Base-by-base conservation (phyloP, 2,113 vertebrate genomes). In the Tachysurus vachellii region DNA sequence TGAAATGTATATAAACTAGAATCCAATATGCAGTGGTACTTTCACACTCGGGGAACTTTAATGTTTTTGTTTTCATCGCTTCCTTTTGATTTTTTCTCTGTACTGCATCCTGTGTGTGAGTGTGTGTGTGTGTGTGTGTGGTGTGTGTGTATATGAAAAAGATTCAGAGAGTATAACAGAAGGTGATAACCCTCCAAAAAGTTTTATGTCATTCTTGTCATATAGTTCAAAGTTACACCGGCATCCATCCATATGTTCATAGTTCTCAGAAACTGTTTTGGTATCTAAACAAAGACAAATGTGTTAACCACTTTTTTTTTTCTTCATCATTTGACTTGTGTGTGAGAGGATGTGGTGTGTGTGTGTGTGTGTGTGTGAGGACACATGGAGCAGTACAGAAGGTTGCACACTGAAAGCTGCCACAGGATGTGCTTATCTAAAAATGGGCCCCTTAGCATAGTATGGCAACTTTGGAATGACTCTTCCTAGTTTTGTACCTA, bases 361-460 rank as follows among this genome's bases (percentile, higher is more conserved):
- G 31, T 56, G 31, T 89, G 36, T 82, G 50, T 87, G 31, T 89
- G 61, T 85, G 61, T 87, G 87, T 87, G 85, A 86, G 82, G 80
- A 88, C 87, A 86, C n/a, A 83, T 57, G 42, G 68, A 88, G 87
- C 68, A 87, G 62, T 86, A 90, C 70, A 88, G 68, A 71, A 90
- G 89, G 87, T 86, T 84, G 77, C 85, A 88, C 56, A 86, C 76
- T 80, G 61, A 88, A 87, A 80, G 87, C 61, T 90, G 89, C 70
- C 89, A 90, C 89, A 90, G 89, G 89, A 90, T 88, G 87, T 90
- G 50, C 80, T 90, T 90, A 88, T 90, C 87, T 90, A 88, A 88
- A 90, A 88, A 85, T 71, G 85, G 87, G 89, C 89, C 89, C 85
- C 89, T 82, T 64, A 31, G 17, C 81, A 86, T 42, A 42, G 26